Evolutionary conservation across 2,888 invertebrate species (phyloP).

Genomic region (Siphonodentalium dalli): DNA sequence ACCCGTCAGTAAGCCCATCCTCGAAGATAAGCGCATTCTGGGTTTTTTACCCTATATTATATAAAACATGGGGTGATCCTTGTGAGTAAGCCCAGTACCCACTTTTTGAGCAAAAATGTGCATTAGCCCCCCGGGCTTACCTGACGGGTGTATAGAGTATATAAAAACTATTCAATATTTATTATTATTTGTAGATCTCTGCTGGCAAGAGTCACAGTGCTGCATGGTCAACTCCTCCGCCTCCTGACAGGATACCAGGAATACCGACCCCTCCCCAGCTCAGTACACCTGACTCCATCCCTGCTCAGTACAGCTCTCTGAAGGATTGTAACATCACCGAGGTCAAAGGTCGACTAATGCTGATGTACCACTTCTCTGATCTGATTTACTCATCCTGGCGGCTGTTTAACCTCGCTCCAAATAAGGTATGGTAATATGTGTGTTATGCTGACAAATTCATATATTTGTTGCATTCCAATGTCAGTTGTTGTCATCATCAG

Average conservation of each 20-base stretch:
- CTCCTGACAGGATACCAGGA: constrained; percentile 68
- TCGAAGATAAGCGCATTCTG: no score
- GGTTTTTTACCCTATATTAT: no score
- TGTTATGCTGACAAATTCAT: no score
- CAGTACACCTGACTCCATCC: constrained; percentile 69
- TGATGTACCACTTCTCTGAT: constrained; percentile 73
- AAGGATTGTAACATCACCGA: constrained; percentile 68
- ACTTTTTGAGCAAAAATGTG: no score
- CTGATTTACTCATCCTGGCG: constrained; percentile 71
- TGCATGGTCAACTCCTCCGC: constrained; percentile 71
- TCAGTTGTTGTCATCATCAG: no score
- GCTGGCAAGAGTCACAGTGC: constrained; percentile 73
- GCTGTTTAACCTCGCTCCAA: constrained; percentile 49
- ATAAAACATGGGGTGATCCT: no score
- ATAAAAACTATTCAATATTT: not conserved
- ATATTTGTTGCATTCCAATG: no score
- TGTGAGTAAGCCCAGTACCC: no score
- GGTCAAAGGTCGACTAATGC: constrained; percentile 69
- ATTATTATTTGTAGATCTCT: constrained; percentile 68
- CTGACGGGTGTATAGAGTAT: not conserved
- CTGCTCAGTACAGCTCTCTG: constrained; percentile 70
- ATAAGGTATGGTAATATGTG: constrained; percentile 42
- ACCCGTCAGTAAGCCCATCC: no score
- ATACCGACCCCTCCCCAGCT: constrained; percentile 68
- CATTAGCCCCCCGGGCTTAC: no score